A percentile compares a stretch with the other conserved stretches of the same genome.
Conservation (phyloP, 1,140 invertebrate species). For the Panulirus ornatus region DNA sequence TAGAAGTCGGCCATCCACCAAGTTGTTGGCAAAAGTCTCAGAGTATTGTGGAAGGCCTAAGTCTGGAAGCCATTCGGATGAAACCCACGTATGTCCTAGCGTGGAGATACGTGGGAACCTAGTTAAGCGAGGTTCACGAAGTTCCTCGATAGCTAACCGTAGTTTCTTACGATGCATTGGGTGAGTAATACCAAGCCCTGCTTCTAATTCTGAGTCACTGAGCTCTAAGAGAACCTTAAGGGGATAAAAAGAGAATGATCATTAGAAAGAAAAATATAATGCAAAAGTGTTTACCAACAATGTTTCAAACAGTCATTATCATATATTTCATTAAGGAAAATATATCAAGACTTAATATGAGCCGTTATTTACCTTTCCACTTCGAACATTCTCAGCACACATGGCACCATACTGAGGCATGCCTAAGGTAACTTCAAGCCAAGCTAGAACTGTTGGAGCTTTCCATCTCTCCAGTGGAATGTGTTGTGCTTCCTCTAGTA, state of each 20-base stretch:
- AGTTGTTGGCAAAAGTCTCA: conserved; percentile 91
- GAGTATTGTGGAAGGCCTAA: conserved; percentile 93
- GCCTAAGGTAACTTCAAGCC: conserved; percentile 94
- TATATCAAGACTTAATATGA: neutral
- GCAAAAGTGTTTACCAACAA: neutral
- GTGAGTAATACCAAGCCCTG: conserved; percentile 91
- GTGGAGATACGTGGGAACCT: conserved; percentile 91
- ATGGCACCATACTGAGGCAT: conserved; percentile 95
- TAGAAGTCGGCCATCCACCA: conserved; percentile 94
- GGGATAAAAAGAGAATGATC: neutral
- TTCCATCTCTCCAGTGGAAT: conserved; percentile 95
- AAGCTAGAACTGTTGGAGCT: conserved; percentile 93
- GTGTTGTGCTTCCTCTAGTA: conserved; percentile 90
- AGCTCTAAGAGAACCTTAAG: conserved; percentile 90
- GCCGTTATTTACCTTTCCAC: conserved; percentile 87
- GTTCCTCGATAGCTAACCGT: conserved; percentile 95
- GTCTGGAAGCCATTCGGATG: conserved; percentile 93
- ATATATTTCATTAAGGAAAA: neutral
- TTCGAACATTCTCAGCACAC: conserved; percentile 95
- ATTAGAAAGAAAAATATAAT: neutral
- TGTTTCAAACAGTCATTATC: neutral
- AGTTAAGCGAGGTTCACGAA: conserved; percentile 89
- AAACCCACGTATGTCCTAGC: conserved; percentile 93
- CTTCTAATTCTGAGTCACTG: conserved; percentile 91
- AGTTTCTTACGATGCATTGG: conserved; percentile 95